Conservation (phyloP, 2,888 invertebrate genomes). For the Pandemis heparana region DNA sequence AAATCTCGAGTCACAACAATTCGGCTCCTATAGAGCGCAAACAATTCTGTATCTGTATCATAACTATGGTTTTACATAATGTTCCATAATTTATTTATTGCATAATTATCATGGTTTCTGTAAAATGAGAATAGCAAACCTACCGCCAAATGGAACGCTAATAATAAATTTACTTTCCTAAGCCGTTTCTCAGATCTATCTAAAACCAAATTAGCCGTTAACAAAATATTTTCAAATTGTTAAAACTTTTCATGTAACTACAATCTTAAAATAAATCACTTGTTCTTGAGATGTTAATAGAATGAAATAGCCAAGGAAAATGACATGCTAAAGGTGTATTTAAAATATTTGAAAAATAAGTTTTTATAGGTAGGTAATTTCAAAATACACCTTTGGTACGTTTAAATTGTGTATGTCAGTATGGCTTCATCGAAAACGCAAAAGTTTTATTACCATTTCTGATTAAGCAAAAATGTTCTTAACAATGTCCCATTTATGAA, state of each 20-base stretch:
- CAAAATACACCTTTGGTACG: conserved; percentile 18
- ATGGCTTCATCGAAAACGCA: conserved; percentile 24
- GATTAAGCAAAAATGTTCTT: conserved; percentile 3
- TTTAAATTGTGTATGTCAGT: conserved; percentile 15
- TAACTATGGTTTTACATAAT: too few relatives aligned
- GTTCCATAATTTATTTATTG: not conserved
- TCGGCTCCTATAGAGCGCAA: not conserved
- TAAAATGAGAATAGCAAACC: conserved; percentile 18
- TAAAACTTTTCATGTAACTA: not conserved
- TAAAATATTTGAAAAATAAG: not conserved
- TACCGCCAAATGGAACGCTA: conserved; percentile 20
- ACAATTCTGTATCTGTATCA: not conserved
- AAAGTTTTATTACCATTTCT: conserved; percentile 10
- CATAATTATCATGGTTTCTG: not conserved
- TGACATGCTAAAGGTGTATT: conserved; percentile 1
- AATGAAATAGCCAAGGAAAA: conserved; percentile 19
- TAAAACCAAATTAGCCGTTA: not conserved
- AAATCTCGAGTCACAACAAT: too few relatives aligned
- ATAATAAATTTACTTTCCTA: conserved; percentile 6
- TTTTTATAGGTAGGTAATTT: not conserved
- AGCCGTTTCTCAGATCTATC: not conserved
- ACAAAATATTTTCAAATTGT: not conserved
- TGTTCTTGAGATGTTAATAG: not conserved
- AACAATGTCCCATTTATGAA: conserved; percentile 47
- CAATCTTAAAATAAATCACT: not conserved